These are phyloP conservation scores for Hirtodrosophila trivittata DNA, from an alignment of 2,888 invertebrate species.

Conservation along the genomic window DNA sequence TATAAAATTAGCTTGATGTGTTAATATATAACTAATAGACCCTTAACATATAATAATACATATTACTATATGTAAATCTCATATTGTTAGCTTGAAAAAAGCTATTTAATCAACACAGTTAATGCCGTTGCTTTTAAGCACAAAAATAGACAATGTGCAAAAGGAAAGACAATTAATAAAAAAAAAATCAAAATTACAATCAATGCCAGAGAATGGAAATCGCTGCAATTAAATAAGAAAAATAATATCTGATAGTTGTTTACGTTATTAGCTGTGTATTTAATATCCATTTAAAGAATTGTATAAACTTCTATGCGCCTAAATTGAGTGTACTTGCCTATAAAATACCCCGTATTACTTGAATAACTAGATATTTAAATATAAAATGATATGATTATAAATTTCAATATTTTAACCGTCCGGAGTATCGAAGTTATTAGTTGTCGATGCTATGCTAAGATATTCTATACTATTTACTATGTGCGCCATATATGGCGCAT, in stretches of 20 bases:
- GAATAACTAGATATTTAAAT: no score
- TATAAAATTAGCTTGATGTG: no score
- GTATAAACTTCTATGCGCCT: neutral
- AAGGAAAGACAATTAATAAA: slow-evolving; percentile 27
- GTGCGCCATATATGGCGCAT: neutral
- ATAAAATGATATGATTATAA: no score
- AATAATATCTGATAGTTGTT: slow-evolving; percentile 12
- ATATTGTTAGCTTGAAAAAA: slow-evolving; percentile 15
- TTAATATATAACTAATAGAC: no score
- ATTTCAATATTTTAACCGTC: no score
- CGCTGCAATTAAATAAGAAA: slow-evolving; percentile 12
- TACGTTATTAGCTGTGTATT: slow-evolving; percentile 19
- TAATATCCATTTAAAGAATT: slow-evolving; percentile 28
- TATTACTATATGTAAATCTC: no score
- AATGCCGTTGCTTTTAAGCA: slow-evolving; percentile 26
- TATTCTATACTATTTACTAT: no score
- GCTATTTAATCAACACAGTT: slow-evolving; percentile 23
- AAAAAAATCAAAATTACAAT: slow-evolving; percentile 23
- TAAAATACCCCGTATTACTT: slow-evolving; percentile 17
- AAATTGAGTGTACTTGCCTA: neutral
- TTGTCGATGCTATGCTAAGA: no score
- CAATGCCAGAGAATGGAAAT: slow-evolving; percentile 38
- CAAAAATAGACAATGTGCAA: slow-evolving; percentile 52
- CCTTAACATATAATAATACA: no score
- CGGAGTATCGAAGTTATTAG: no score